phyloP scores from a whole-genome alignment of 2,888 invertebrate genomes.

The Tethea ocularis region DNA sequence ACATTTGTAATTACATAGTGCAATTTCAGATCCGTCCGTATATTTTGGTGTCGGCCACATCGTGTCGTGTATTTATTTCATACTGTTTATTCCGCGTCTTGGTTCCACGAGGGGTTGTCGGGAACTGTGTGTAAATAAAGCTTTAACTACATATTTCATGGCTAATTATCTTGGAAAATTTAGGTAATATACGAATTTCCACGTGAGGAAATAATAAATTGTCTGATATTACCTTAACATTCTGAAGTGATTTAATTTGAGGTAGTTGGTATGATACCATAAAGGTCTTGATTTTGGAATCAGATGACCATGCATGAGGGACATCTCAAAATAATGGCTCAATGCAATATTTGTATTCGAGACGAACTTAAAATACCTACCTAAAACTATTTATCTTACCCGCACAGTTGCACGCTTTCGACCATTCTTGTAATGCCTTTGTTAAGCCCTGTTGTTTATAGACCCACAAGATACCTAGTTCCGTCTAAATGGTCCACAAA shows the following conservation, averaged over 20 bases:
- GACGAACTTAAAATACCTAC: too few species aligned
- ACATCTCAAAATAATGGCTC: too few species aligned
- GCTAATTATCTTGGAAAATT: background rate
- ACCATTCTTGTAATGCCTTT: background rate
- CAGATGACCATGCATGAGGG: too few species aligned
- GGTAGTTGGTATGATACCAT: too few species aligned
- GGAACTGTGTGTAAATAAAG: slow-evolving; percentile 10
- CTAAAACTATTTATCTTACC: background rate
- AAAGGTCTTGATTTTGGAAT: too few species aligned
- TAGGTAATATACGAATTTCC: too few species aligned
- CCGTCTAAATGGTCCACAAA: slow-evolving; percentile 10
- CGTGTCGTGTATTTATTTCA: slow-evolving; percentile 17
- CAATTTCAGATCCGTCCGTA: slow-evolving; percentile 12
- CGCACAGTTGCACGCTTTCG: background rate
- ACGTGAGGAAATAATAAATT: too few species aligned
- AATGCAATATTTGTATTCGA: too few species aligned
- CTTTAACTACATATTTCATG: slow-evolving; percentile 19
- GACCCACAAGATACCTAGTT: background rate
- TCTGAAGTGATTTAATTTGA: too few species aligned
- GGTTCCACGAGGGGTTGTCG: slow-evolving; percentile 26
- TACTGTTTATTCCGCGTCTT: slow-evolving; percentile 28
- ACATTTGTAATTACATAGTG: slow-evolving; percentile 33
- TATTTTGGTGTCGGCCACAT: slow-evolving; percentile 13
- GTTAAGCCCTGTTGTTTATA: background rate
- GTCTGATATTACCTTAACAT: too few species aligned